phyloP scores from a whole-genome alignment of 1,140 invertebrate genomes.

The Orius insidiosus region DNA sequence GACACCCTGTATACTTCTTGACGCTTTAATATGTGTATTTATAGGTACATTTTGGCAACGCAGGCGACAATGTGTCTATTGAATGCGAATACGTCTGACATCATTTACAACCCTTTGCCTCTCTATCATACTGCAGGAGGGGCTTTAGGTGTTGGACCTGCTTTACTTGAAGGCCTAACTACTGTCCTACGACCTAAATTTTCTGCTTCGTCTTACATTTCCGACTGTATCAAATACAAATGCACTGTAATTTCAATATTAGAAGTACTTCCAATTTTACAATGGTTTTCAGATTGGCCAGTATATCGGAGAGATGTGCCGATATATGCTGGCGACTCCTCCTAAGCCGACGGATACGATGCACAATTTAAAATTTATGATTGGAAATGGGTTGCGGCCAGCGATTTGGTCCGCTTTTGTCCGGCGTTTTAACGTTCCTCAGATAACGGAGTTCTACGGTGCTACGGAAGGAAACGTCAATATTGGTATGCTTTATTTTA shows the following conservation, averaged over 20 bases:
- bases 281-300: constrained; percentile 37
- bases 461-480: constrained; percentile 64
- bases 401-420: constrained; percentile 30
- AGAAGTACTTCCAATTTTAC: not conserved
- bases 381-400: constrained; percentile 30
- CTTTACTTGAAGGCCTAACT: constrained; percentile 40
- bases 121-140: constrained; percentile 54
- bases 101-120: constrained; percentile 45
- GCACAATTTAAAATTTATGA: constrained; percentile 29
- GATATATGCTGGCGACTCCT: constrained; percentile 50
- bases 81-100: constrained; percentile 26
- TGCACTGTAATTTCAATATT: constrained; percentile 38
- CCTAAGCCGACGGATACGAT: constrained; percentile 28
- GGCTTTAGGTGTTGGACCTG: constrained; percentile 38
- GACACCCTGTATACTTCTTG: too few relatives aligned
- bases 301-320: constrained; percentile 67
- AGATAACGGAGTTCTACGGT: constrained; percentile 53
- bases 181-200: constrained; percentile 52
- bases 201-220: constrained; percentile 58
- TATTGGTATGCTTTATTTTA: constrained; percentile 30
- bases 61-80: constrained; percentile 27
- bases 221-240: constrained; percentile 50
- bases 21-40: too few relatives aligned
- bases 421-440: constrained; percentile 42
- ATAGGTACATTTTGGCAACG: constrained; percentile 28